A percentile compares a stretch with the other conserved stretches of the same genome.
Conservation (phyloP, 2,113 vertebrate genomes). For the Corythornis vintsioides region DNA sequence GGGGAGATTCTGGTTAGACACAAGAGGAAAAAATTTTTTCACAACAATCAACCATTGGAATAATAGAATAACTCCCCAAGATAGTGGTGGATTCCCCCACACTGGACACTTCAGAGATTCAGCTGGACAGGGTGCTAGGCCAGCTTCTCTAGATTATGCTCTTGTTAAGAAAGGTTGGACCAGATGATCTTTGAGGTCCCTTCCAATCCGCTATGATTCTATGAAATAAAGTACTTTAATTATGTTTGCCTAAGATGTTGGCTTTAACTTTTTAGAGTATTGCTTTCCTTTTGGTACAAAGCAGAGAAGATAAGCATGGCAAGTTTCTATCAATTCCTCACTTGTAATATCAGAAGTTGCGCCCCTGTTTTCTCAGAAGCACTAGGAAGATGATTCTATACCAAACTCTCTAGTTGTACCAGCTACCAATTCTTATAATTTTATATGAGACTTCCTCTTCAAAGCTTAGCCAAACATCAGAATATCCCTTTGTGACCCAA, state of each 20-base stretch:
- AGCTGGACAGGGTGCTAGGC: background rate
- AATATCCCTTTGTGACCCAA: background rate
- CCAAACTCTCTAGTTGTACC: background rate
- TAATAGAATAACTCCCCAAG: background rate
- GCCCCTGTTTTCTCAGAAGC: background rate
- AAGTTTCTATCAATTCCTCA: background rate
- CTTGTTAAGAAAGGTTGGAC: background rate
- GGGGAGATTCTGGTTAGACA: accelerated
- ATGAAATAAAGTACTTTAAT: background rate
- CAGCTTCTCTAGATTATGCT: background rate
- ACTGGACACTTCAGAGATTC: background rate
- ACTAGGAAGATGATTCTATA: background rate
- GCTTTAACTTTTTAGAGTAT: background rate
- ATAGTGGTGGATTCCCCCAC: background rate
- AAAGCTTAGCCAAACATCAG: background rate
- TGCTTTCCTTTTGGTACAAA: background rate
- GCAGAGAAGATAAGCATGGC: background rate
- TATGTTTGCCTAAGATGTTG: background rate
- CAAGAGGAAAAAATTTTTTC: background rate
- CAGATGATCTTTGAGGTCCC: background rate
- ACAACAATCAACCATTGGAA: background rate
- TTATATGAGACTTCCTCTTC: background rate
- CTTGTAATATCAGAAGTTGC: background rate
- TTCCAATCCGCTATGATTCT: background rate
- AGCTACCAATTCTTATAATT: background rate